Conservation (phyloP, 2,113 vertebrate genomes). For the Pseudorhombus dupliciocellatus region DNA sequence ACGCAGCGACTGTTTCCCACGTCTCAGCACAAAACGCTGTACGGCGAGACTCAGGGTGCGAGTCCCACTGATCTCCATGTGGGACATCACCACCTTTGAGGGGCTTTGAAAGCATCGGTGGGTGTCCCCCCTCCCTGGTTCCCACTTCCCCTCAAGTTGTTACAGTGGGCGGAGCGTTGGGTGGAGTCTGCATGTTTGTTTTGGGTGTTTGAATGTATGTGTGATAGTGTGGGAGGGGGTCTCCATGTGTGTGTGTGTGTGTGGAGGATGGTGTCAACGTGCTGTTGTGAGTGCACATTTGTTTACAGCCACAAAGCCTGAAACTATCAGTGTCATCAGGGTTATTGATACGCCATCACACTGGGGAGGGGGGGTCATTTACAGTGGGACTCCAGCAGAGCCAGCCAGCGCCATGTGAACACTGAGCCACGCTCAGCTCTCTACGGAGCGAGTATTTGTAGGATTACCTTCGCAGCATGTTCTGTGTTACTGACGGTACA, state of each 20-base stretch:
- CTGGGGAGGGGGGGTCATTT: conserved; percentile 35
- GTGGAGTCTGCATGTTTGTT: conserved; percentile 72
- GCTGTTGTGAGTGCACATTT: conserved; percentile 14
- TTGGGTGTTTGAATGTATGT: conserved; percentile 62
- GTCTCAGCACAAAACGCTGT: conserved; percentile 26
- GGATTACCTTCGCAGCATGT: neutral
- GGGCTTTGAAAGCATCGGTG: conserved; percentile 30
- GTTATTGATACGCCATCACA: conserved; percentile 45
- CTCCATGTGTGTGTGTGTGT: conserved; percentile 28
- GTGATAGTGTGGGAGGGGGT: conserved; percentile 58
- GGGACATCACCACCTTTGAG: conserved; percentile 42
- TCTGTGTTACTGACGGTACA: neutral
- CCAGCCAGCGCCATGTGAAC: conserved; percentile 34
- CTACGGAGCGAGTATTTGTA: neutral
- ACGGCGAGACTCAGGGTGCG: conserved; percentile 19
- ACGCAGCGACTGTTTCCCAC: conserved; percentile 40
- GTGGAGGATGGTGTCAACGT: neutral
- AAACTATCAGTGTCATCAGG: conserved; percentile 32
- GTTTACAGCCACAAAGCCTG: conserved; percentile 44
- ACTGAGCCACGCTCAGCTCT: neutral
- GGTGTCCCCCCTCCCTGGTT: conserved; percentile 14
- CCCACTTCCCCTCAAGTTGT: conserved; percentile 61
- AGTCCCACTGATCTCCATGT: conserved; percentile 23
- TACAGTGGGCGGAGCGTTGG: conserved; percentile 67
- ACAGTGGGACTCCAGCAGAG: neutral